Evolutionary conservation across 2,888 invertebrate species (phyloP).

Genomic region (Ichneumoninae sp.): DNA sequence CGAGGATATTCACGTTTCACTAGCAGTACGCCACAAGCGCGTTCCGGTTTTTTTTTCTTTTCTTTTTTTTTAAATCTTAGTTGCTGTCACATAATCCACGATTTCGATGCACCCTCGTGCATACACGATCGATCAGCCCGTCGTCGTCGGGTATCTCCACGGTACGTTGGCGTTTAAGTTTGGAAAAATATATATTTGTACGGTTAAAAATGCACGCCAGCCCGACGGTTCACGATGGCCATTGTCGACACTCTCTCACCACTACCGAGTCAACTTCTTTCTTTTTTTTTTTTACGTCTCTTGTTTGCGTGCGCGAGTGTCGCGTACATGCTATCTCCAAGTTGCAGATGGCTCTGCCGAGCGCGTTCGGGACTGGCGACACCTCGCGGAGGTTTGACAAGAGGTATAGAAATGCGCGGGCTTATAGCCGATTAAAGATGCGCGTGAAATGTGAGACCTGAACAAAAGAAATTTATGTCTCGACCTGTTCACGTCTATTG

Average conservation of each 20-base stretch:
- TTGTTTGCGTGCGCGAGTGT: constrained; percentile 66
- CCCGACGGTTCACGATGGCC: constrained; percentile 77
- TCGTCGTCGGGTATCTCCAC: not conserved
- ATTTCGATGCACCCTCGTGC: constrained; percentile 41
- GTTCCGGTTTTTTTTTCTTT: constrained; percentile 49
- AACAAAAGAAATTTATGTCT: not conserved
- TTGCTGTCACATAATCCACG: constrained; percentile 60
- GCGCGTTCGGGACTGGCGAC: constrained; percentile 55
- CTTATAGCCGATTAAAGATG: not conserved
- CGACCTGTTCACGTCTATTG: too few relatives aligned
- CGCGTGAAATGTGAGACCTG: not conserved
- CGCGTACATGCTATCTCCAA: constrained; percentile 31
- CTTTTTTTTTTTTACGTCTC: constrained; percentile 52
- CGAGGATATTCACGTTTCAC: constrained; percentile 51
- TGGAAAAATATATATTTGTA: constrained; percentile 38
- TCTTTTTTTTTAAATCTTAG: constrained; percentile 25
- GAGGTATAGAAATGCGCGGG: not conserved
- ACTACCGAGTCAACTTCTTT: constrained; percentile 45
- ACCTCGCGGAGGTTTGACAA: not conserved
- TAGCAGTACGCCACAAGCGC: constrained; percentile 47
- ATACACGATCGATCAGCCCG: not conserved
- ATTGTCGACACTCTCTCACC: constrained; percentile 76
- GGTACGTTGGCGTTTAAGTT: constrained; percentile 23
- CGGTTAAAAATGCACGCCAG: constrained; percentile 76
- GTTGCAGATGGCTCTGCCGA: constrained; percentile 71